Conservation (phyloP, 2,797 vertebrate genomes). For the Cyprinodon diabolis region DNA sequence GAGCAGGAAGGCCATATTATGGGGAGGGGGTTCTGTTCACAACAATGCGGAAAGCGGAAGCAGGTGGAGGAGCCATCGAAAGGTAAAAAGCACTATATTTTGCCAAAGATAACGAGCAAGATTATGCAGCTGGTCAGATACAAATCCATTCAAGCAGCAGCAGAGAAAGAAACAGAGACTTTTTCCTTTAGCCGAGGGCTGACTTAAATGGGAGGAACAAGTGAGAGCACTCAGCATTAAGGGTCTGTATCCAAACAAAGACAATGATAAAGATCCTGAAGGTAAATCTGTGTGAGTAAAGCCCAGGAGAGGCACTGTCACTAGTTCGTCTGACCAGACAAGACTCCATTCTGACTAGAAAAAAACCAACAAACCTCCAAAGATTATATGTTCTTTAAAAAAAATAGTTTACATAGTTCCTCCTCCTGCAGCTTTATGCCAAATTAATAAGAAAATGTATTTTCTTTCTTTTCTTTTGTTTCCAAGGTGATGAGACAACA, state of each 20-base stretch:
- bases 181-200: slow-evolving; percentile 53
- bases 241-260: slow-evolving; percentile 63
- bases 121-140: slow-evolving; percentile 23
- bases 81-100: slow-evolving; percentile 17
- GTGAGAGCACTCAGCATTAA: slow-evolving; percentile 47
- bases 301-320: slow-evolving; percentile 42
- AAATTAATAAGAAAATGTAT: slow-evolving; percentile 10
- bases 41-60: slow-evolving; percentile 43
- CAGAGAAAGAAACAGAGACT: slow-evolving; percentile 9
- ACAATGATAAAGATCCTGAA: slow-evolving; percentile 60
- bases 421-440: not conserved
- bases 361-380: slow-evolving; percentile 5
- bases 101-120: slow-evolving; percentile 34
- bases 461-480: slow-evolving; percentile 36
- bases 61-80: slow-evolving; percentile 15
- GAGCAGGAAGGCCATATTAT: slow-evolving; percentile 12
- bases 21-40: slow-evolving; percentile 10
- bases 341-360: slow-evolving; percentile 39
- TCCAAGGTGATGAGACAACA: slow-evolving; percentile 49
- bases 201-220: slow-evolving; percentile 43
- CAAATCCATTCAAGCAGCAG: slow-evolving; percentile 24
- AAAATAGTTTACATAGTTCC: slow-evolving; percentile 9
- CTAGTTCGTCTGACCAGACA: slow-evolving; percentile 47
- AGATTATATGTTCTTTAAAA: slow-evolving; percentile 9
- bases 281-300: slow-evolving; percentile 72